Percentiles rank a stretch among this genome's conserved stretches.
Conservation (phyloP, 2,113 vertebrate genomes). For the Lichenostomus cassidix region DNA sequence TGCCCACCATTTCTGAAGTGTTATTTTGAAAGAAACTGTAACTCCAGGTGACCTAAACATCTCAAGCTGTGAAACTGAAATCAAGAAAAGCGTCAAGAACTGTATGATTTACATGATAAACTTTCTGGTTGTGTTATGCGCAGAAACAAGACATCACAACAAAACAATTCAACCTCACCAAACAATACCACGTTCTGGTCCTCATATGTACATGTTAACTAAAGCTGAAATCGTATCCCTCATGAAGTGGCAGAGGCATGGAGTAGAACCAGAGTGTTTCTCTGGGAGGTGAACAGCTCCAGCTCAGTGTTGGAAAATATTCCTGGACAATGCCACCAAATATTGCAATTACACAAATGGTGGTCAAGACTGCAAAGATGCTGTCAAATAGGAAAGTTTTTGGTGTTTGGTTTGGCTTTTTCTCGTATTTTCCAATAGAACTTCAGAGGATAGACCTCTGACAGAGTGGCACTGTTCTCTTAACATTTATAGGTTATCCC, state of each 20-base stretch:
- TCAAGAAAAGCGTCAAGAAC: not conserved
- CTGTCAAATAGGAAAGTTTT: not conserved
- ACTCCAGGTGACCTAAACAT: not conserved
- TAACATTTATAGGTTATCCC: not conserved
- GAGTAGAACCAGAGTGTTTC: not conserved
- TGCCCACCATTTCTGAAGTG: not conserved
- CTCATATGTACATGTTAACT: rapidly evolving
- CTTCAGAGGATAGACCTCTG: not conserved
- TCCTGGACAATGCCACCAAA: not conserved
- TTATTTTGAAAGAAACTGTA: not conserved
- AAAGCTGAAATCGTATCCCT: not conserved
- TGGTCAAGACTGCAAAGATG: not conserved
- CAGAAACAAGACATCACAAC: not conserved
- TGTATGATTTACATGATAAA: not conserved
- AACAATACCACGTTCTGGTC: rapidly evolving
- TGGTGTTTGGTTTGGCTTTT: not conserved
- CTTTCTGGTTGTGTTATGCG: not conserved
- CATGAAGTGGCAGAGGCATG: not conserved
- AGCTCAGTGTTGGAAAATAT: not conserved
- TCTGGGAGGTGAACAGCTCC: not conserved
- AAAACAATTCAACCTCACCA: not conserved
- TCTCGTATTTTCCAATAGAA: not conserved
- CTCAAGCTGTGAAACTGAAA: not conserved
- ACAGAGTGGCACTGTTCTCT: not conserved
- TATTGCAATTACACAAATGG: not conserved